Conservation (phyloP, 2,113 vertebrate species). For the Aix galericulata region DNA sequence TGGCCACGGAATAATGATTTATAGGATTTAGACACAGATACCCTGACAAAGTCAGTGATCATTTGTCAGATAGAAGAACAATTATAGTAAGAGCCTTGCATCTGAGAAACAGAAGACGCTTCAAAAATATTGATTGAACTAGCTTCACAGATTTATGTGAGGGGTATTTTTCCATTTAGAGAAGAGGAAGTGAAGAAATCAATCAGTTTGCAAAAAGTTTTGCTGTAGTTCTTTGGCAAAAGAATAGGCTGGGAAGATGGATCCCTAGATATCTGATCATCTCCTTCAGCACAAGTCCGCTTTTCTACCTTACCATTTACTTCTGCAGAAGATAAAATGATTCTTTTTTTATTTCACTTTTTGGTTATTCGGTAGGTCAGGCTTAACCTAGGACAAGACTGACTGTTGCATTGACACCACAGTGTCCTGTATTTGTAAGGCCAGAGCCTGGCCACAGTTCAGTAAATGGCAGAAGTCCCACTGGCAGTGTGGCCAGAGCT, state of each 20-base stretch:
- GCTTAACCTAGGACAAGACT: neutral
- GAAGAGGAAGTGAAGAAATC: neutral
- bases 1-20: neutral
- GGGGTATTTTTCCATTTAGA: neutral
- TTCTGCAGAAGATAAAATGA: neutral
- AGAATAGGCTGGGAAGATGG: fast-evolving
- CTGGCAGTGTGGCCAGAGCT: neutral
- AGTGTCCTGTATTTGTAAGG: fast-evolving
- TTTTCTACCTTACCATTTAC: neutral
- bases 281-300: neutral
- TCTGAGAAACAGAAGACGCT: neutral
- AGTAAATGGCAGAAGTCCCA: neutral
- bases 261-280: neutral
- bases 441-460: neutral
- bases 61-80: neutral
- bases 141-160: neutral
- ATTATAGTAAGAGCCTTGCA: neutral
- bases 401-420: neutral
- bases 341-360: neutral
- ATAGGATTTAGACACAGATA: neutral
- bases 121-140: neutral
- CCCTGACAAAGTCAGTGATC: neutral
- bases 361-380: neutral
- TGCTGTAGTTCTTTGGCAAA: neutral
- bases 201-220: neutral